Evolutionary conservation across 1,140 invertebrate genomes (phyloP).

Genomic region (Whitmania pigra): DNA sequence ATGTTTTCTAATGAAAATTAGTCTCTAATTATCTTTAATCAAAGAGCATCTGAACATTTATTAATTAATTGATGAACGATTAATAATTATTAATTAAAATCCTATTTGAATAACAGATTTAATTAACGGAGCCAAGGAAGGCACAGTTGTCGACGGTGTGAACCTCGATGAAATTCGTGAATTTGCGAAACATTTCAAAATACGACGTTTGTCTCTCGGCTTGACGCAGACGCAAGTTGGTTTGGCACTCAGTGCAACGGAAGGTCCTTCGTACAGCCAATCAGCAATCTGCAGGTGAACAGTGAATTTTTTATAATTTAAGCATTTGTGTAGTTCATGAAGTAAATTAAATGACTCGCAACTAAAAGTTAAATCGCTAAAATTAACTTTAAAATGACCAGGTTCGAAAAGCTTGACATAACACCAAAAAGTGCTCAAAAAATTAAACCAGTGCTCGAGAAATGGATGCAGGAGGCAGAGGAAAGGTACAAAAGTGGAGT

Average conservation of each 20-base stretch:
- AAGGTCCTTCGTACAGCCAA: conserved; percentile 93
- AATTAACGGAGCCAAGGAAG: conserved; percentile 68
- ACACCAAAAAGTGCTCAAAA: conserved; percentile 97
- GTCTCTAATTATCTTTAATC: too few species aligned
- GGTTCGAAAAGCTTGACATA: conserved; percentile 98
- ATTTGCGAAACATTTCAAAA: conserved; percentile 92
- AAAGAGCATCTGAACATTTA: too few species aligned
- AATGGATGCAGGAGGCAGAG: conserved; percentile 95
- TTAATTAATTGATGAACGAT: too few species aligned
- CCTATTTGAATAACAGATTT: conserved; percentile 27
- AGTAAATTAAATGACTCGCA: conserved; percentile 22
- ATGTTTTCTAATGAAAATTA: too few species aligned
- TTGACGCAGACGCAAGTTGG: conserved; percentile 82
- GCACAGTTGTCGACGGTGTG: conserved; percentile 86
- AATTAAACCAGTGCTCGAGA: conserved; percentile 92
- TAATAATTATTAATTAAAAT: too few species aligned
- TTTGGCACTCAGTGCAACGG: conserved; percentile 78
- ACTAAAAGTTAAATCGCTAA: conserved; percentile 12
- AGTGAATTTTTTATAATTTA: conserved; percentile 2
- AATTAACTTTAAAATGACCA: conserved; percentile 36
- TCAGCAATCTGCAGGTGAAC: conserved; percentile 89
- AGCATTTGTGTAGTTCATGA: not conserved
- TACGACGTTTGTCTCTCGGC: conserved; percentile 75
- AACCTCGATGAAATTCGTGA: conserved; percentile 95
- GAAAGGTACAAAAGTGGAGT: conserved; percentile 73